Evolutionary conservation across 2,113 vertebrate genomes (phyloP).

Genomic region (Pangasianodon hypophthalmus): DNA sequence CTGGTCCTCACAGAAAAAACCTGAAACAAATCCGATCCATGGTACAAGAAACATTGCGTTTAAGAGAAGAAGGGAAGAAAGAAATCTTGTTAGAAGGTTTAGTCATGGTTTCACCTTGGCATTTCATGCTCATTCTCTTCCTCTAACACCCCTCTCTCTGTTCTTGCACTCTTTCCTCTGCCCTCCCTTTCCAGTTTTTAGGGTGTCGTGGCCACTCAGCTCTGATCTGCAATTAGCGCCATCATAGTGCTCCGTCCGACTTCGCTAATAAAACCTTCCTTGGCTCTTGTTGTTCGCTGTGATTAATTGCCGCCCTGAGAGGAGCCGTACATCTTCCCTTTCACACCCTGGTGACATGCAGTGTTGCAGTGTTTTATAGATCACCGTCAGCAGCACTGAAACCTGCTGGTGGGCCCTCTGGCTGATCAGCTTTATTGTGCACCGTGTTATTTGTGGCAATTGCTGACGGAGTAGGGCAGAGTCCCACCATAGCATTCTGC

Average conservation of each 20-base stretch:
- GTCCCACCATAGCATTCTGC: slow-evolving; percentile 62
- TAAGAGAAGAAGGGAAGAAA: slow-evolving; percentile 18
- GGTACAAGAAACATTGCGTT: not conserved
- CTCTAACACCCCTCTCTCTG: slow-evolving; percentile 8
- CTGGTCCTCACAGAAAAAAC: not conserved
- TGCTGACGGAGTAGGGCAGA: slow-evolving; percentile 74
- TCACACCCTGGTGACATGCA: slow-evolving; percentile 71
- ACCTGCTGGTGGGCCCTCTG: slow-evolving; percentile 71
- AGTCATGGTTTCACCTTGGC: slow-evolving; percentile 36
- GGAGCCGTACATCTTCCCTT: slow-evolving; percentile 73
- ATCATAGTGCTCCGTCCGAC: slow-evolving; percentile 73
- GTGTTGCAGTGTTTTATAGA: slow-evolving; percentile 80
- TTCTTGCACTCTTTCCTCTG: slow-evolving; percentile 62
- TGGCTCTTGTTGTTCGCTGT: slow-evolving; percentile 67
- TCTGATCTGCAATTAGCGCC: slow-evolving; percentile 71
- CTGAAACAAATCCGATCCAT: not conserved
- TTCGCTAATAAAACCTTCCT: slow-evolving; percentile 71
- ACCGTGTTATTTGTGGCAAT: slow-evolving; percentile 73
- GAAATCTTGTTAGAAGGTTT: slow-evolving; percentile 41
- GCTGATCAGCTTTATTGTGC: slow-evolving; percentile 73
- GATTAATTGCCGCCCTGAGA: slow-evolving; percentile 77
- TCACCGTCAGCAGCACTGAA: slow-evolving; percentile 75
- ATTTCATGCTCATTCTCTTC: slow-evolving; percentile 36
- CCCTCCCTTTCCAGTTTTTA: slow-evolving; percentile 67
- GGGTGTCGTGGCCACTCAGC: slow-evolving; percentile 55